Conservation (phyloP, 1,140 invertebrate genomes). For the Drosophila littoralis region DNA sequence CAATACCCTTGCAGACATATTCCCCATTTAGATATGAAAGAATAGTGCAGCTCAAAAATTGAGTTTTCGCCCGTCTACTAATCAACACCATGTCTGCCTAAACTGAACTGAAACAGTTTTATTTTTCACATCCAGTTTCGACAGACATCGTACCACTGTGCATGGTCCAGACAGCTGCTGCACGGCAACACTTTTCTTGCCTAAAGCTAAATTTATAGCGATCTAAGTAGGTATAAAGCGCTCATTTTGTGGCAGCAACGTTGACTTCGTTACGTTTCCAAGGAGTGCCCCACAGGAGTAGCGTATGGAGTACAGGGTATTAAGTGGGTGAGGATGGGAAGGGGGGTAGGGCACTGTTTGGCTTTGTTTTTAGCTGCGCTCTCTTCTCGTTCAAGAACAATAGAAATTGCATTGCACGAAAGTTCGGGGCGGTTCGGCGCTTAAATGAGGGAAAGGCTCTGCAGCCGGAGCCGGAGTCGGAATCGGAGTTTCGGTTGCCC, state of each 20-base stretch:
- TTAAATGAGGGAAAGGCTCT: conserved; percentile 37
- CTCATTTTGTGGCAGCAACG: conserved; percentile 77
- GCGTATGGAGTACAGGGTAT: not conserved
- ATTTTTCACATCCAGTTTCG: not conserved
- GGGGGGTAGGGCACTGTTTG: conserved; percentile 28
- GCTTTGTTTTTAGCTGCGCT: conserved; percentile 43
- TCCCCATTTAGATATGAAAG: no score
- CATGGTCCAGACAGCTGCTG: conserved; percentile 30
- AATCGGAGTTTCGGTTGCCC: not conserved
- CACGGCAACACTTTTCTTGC: conserved; percentile 79
- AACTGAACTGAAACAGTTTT: not conserved
- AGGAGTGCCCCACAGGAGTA: conserved; percentile 78
- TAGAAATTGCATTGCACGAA: conserved; percentile 78
- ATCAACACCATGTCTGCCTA: not conserved
- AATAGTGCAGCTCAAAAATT: no score
- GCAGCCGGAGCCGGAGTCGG: not conserved
- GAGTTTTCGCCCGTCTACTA: no score
- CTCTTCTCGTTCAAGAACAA: conserved; percentile 59
- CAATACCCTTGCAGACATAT: no score
- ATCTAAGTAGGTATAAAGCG: conserved; percentile 82
- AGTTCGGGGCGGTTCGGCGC: conserved; percentile 42
- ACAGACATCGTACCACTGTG: conserved; percentile 43
- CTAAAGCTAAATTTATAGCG: conserved; percentile 82
- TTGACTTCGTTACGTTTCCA: conserved; percentile 71
- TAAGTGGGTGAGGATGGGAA: not conserved